Evolutionary conservation across 30 jellyfish, hydroid and myxozoan species (phyloP), one percentile per base, ranked within the genome.

Genomic region (Pseudorhiza aurosa): DNA sequence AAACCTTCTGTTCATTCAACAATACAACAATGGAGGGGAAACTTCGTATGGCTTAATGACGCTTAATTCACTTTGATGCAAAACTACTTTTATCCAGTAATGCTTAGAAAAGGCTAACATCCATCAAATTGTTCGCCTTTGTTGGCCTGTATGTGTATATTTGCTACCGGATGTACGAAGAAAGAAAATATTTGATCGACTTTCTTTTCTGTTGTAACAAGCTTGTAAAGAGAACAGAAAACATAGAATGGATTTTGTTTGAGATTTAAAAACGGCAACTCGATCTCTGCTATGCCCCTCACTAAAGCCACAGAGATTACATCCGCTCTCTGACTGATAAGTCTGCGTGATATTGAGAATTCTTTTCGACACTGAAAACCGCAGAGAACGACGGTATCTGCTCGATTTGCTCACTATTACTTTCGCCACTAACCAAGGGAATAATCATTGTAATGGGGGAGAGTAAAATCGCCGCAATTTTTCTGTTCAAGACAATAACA

Each of bases 131-230:
- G 95, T 82, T 29, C 37, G 36, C 87, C 36, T 83, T 83, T 65
- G 84, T 59, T 68, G 49, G 68, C 69, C 22, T 44, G 79, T 50
- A 53, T 67, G 75, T 62, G 71, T 70, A 49, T 83, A 62, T 69
- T 83, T 83, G 87, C 86, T 47, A 65, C 95, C 85, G 95, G 95
- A 83, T 83, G 82, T 72, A 18, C 37, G 60, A 83, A 68, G 78
- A 83, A 83, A 83, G 95, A 83, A 44, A 83, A 83, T 83, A 83
- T 83, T 83, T 70, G 95, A 83, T 31, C 78, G 86, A 71, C 77
- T 83, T 73, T 60, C 82, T 74, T 5, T 83, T 71, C 86, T 83
- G 86, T 83, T 83, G 87, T 77, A 60, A 60, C 82, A 77, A 57
- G 89, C 89, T 77, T 60, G 82, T 46, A 77, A 77, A 65, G 81